Percentiles rank a stretch among this genome's conserved stretches.
phyloP scores from a whole-genome alignment of 2,888 invertebrate species.

The Dryomyza anilis region DNA sequence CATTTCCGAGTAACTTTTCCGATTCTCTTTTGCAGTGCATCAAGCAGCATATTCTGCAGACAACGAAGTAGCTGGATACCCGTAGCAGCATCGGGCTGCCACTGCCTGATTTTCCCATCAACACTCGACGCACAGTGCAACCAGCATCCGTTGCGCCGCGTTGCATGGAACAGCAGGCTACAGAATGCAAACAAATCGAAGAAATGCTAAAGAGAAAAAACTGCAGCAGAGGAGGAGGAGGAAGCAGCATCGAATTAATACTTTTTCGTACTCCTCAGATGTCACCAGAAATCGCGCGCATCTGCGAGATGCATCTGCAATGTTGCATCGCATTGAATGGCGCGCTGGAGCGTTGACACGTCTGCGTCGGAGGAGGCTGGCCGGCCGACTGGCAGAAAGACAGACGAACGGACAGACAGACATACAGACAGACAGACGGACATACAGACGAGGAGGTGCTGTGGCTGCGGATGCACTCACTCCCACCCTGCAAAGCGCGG shows the following conservation, averaged over 20 bases:
- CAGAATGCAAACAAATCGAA: not conserved
- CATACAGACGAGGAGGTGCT: conserved; percentile 14
- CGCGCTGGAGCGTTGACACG: conserved; percentile 17
- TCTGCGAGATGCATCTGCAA: conserved; percentile 24
- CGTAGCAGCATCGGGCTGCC: not conserved
- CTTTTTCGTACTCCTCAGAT: conserved; percentile 1
- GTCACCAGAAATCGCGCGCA: conserved; percentile 25
- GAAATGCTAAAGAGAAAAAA: conserved; percentile 7
- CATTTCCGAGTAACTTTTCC: no score
- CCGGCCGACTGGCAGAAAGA: conserved; percentile 10
- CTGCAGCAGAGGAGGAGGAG: not conserved
- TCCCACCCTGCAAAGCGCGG: no score
- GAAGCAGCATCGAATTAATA: conserved; percentile 18
- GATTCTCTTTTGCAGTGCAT: not conserved
- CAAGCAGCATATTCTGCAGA: not conserved
- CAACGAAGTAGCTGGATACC: not conserved
- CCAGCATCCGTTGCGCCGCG: not conserved
- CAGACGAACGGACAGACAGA: conserved; percentile 10
- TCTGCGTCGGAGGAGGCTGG: conserved; percentile 27
- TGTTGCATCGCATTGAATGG: conserved; percentile 20
- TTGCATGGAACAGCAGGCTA: not conserved
- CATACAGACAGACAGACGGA: conserved; percentile 13
- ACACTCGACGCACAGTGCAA: not conserved
- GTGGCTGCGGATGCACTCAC: not conserved
- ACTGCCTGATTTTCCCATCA: conserved; percentile 2